Conservation (phyloP, 2,113 vertebrate genomes). For the Grallaria varia region DNA sequence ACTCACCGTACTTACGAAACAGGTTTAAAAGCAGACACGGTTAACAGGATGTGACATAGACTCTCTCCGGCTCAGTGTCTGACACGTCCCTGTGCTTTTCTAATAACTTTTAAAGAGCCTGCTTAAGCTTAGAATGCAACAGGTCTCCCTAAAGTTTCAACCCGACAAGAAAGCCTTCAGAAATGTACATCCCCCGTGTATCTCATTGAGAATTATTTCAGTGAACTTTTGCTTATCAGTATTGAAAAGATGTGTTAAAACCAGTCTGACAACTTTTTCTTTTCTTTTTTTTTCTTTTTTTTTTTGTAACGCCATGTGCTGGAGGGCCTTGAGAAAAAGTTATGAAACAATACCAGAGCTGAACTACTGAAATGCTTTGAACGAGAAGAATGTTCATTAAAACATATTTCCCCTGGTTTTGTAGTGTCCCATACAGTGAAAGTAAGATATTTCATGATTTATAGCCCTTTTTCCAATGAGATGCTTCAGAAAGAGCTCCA, state of each 20-base stretch:
- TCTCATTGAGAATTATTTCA: constrained; percentile 62
- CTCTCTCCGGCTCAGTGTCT: neutral
- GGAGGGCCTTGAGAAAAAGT: constrained; percentile 73
- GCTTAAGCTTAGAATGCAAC: neutral
- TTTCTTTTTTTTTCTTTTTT: constrained; percentile 50
- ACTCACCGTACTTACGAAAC: constrained; percentile 59
- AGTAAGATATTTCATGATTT: constrained; percentile 10
- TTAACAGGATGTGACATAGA: constrained; percentile 63
- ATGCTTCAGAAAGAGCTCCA: neutral
- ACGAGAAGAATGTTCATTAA: constrained; percentile 47
- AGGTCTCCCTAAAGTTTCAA: neutral
- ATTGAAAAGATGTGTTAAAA: constrained; percentile 79
- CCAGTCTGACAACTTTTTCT: constrained; percentile 77
- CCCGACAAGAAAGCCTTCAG: neutral
- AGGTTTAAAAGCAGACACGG: constrained; percentile 58
- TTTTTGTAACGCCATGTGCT: constrained; percentile 58
- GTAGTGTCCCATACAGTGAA: constrained; percentile 14
- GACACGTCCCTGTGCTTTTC: neutral
- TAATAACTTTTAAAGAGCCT: neutral
- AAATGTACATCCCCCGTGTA: constrained; percentile 15
- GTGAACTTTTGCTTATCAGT: constrained; percentile 74
- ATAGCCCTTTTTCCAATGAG: neutral
- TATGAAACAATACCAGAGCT: constrained; percentile 68
- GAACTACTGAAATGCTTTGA: constrained; percentile 56
- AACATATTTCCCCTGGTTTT: neutral